A percentile compares a stretch with the other conserved stretches of the same genome.
Evolutionary conservation across 37 sponge, comb jelly and placozoan genomes (phyloP).

Genomic region (Mnemiopsis leidyi): DNA sequence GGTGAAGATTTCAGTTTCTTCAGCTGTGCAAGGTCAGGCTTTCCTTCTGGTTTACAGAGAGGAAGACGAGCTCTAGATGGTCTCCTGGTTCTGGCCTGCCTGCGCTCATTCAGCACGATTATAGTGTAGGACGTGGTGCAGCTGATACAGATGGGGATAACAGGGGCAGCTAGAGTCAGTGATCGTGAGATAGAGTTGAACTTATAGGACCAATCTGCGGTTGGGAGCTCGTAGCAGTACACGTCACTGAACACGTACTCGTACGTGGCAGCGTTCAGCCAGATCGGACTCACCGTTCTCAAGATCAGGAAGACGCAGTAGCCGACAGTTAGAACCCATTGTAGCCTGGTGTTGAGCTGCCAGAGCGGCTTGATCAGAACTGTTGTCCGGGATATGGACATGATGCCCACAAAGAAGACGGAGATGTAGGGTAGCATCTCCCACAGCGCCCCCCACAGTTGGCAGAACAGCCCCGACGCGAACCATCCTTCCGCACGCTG

Average conservation of each 20-base stretch:
- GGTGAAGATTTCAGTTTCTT: not conserved
- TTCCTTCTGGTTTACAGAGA: not conserved
- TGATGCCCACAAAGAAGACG: slow-evolving; percentile 50
- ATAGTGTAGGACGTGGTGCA: slow-evolving; percentile 46
- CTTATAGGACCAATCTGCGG: slow-evolving; percentile 48
- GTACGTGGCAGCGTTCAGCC: slow-evolving; percentile 6
- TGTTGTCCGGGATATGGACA: slow-evolving; percentile 55
- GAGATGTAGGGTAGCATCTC: slow-evolving; percentile 62
- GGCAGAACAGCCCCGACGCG: not conserved
- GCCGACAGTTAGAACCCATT: not conserved
- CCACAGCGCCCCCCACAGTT: slow-evolving; percentile 43
- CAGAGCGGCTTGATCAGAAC: slow-evolving; percentile 55
- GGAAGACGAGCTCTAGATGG: not conserved
- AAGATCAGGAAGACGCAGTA: slow-evolving; percentile 4
- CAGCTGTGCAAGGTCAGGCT: not conserved
- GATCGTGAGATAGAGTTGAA: slow-evolving; percentile 63
- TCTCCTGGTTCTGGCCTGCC: not conserved
- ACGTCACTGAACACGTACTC: slow-evolving; percentile 58
- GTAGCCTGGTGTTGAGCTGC: not conserved
- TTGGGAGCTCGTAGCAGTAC: slow-evolving; percentile 64
- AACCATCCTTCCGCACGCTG: not conserved
- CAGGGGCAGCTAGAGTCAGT: slow-evolving; percentile 61
- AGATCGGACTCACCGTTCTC: not conserved
- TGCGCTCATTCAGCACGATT: slow-evolving; percentile 31
- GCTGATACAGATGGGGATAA: slow-evolving; percentile 56